Evolutionary conservation across 1,140 invertebrate genomes (phyloP).

Genomic region (Calephelis virginiensis): DNA sequence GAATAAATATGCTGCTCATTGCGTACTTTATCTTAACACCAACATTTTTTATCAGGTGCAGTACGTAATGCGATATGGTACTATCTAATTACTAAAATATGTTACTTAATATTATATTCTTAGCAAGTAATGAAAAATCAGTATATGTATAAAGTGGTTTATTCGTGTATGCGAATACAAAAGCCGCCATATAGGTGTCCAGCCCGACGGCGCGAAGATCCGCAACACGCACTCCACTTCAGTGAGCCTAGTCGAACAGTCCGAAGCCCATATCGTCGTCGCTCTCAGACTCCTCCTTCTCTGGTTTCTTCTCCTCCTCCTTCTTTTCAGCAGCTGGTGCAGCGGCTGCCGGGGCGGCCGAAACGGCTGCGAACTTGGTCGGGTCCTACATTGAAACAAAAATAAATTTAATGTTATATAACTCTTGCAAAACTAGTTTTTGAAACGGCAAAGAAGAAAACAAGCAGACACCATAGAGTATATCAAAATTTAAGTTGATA

Average conservation of each 20-base stretch:
- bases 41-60: no score
- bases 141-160: constrained; percentile 26
- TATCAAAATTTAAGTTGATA: no score
- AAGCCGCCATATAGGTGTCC: constrained; percentile 57
- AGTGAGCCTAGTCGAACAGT: constrained; percentile 91
- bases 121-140: not conserved
- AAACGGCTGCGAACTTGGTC: constrained; percentile 92
- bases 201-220: constrained; percentile 49
- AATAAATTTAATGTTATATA: not conserved
- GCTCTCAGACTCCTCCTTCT: constrained; percentile 89
- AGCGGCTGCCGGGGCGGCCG: constrained; percentile 83
- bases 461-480: no score
- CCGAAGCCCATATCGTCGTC: constrained; percentile 99
- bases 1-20: no score
- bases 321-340: constrained; percentile 79
- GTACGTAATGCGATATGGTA: no score
- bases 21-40: no score
- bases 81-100: no score
- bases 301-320: constrained; percentile 88
- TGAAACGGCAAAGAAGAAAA: no score
- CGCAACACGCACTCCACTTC: constrained; percentile 28
- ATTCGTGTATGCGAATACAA: constrained; percentile 30
- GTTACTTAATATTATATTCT: not conserved
- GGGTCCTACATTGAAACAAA: constrained; percentile 84
- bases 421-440: not conserved